phyloP scores from a whole-genome alignment of 2,888 invertebrate species.

The Meteorus cinctellus region DNA sequence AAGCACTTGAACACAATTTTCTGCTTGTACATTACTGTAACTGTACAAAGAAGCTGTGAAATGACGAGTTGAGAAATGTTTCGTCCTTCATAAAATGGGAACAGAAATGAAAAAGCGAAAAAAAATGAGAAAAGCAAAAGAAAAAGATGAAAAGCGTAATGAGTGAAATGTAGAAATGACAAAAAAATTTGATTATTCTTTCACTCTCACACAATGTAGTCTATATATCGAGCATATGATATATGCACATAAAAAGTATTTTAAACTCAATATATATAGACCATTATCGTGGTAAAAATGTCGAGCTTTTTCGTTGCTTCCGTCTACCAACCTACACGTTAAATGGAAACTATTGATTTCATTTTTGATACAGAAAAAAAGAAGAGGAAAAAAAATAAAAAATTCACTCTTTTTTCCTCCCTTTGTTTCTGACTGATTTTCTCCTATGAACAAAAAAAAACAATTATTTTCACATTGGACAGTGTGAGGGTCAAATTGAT shows the following conservation, averaged over 20 bases:
- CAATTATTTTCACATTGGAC: background rate
- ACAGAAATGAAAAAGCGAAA: background rate
- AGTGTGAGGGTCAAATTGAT: background rate
- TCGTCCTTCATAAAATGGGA: background rate
- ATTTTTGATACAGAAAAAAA: constrained; percentile 7
- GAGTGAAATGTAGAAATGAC: background rate
- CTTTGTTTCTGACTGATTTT: background rate
- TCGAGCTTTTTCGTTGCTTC: constrained; percentile 21
- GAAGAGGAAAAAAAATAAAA: background rate
- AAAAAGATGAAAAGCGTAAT: background rate
- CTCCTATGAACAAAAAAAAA: background rate
- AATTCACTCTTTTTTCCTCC: background rate
- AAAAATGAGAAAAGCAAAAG: constrained; percentile 1
- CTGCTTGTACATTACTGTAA: background rate
- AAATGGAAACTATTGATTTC: constrained; percentile 19
- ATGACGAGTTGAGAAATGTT: background rate
- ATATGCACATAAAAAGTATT: constrained; percentile 27
- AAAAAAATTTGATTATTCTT: constrained; percentile 37
- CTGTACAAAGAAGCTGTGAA: background rate
- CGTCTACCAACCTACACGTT: background rate
- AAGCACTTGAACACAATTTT: background rate
- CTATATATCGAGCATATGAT: constrained; percentile 43
- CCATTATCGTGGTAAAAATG: constrained; percentile 29
- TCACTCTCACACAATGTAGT: constrained; percentile 43
- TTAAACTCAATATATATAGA: constrained; percentile 12